Percentiles rank a stretch among this genome's conserved stretches.
Conservation (phyloP, 2,113 vertebrate species). For the Hepsetus odoe region DNA sequence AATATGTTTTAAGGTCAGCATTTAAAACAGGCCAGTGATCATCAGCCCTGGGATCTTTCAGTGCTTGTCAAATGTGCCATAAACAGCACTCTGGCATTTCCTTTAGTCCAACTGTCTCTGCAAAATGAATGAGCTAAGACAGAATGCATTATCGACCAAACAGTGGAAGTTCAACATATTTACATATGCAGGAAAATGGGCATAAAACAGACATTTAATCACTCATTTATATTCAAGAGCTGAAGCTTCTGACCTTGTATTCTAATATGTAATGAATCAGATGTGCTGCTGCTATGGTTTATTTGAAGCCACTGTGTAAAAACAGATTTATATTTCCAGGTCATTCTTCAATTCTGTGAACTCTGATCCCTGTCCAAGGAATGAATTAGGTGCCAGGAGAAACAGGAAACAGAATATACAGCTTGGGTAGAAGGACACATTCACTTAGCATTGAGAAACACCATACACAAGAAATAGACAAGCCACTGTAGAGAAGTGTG, state of each 20-base stretch:
- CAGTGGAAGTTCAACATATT: background rate
- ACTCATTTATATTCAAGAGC: background rate
- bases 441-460: background rate
- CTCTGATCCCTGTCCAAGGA: constrained; percentile 18
- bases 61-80: background rate
- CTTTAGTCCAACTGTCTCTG: background rate
- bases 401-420: constrained; percentile 1
- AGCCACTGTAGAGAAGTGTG: background rate
- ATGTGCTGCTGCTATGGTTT: background rate
- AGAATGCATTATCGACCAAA: background rate
- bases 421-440: background rate
- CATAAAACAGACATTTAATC: background rate
- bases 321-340: constrained; percentile 31
- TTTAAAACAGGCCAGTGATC: background rate
- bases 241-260: background rate
- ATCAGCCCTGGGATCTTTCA: constrained; percentile 1
- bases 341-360: constrained; percentile 23
- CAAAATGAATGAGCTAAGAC: background rate
- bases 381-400: constrained; percentile 17
- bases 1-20: background rate
- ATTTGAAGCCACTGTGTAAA: constrained; percentile 14
- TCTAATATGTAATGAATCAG: constrained; percentile 22
- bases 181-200: background rate
- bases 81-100: constrained; percentile 16
- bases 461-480: background rate